Base-by-base conservation (phyloP, 2,797 vertebrate species). In the Miichthys miiuy region DNA sequence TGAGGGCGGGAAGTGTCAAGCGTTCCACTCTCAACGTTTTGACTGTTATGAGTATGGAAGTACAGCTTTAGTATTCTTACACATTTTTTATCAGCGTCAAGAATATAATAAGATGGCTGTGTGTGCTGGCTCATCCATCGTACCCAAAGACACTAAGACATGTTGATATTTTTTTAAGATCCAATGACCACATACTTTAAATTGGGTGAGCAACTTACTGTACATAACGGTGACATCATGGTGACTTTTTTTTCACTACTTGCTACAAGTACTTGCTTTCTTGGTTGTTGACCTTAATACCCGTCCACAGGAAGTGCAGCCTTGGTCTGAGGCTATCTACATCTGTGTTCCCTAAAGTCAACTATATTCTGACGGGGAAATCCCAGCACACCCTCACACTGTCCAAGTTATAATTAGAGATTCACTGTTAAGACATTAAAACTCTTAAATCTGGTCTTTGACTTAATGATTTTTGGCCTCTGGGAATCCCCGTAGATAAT, bases 281-380 rank as follows among this genome's bases (percentile, higher is more conserved):
- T 82, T 82, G 71, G 79, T 74, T 72, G 82, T 81, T 91, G 89
- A 90, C 89, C 92, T 90, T 92, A 94, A 94, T 93, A 93, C 90
- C 71, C 17, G 0, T 81, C 61, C 34, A 68, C 76, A 86, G 79
- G 84, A 88, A 88, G 82, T 30, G 57, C 79, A 76, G 68, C 62
- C 81, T 64, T 69, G 74, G 44, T 81, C 62, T 27, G 55, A 86
- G 54, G 68, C 67, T 81, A 27, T 51, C 66, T 83, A 78, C 81
- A 84, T 72, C 82, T 81, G 82, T 50, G 42, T 77, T 63, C 69
- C 74, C 68, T 58, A 42, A 88, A 86, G 85, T 91, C 83, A 83
- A 52, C 67, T 79, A 56, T 86, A 84, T 77, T 75, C 79, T 85
- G 66, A 80, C 74, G 23, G 66, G 73, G 54, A 87, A 84, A 86